Conservation (phyloP, 2,113 vertebrate genomes). For the Atlantisia rogersi region DNA sequence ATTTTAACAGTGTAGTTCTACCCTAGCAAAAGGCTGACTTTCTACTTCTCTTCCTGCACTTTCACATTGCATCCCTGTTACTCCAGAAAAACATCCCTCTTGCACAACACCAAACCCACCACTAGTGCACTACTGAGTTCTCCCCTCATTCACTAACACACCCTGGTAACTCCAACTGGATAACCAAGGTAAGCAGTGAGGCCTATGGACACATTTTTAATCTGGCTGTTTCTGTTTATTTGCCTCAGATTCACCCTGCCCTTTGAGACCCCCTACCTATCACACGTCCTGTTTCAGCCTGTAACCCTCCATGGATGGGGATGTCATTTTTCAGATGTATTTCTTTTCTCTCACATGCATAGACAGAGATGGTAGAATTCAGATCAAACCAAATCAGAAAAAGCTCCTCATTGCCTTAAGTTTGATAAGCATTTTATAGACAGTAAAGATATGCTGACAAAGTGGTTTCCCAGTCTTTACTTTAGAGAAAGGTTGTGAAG, state of each 20-base stretch:
- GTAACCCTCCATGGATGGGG: neutral
- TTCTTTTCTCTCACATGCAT: neutral
- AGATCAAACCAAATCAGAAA: neutral
- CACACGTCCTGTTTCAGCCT: neutral
- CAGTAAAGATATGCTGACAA: neutral
- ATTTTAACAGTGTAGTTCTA: neutral
- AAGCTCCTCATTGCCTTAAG: neutral
- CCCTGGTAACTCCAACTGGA: neutral
- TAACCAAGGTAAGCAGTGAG: neutral
- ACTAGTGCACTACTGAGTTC: neutral
- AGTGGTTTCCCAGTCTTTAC: neutral
- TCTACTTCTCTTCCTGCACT: neutral
- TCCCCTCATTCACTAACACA: fast-evolving
- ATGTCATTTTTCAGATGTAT: neutral
- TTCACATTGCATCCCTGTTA: neutral
- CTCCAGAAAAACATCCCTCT: neutral
- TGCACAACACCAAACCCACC: neutral
- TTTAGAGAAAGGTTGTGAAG: neutral
- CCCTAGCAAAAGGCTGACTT: neutral
- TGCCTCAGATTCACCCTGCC: neutral
- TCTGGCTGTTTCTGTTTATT: neutral
- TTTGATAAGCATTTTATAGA: neutral
- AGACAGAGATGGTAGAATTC: neutral
- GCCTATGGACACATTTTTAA: neutral
- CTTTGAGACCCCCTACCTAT: neutral